Evolutionary conservation across 2,888 invertebrate species (phyloP), one percentile per base, ranked within the genome.

Genomic region (Xestoiulus laeticollis): DNA sequence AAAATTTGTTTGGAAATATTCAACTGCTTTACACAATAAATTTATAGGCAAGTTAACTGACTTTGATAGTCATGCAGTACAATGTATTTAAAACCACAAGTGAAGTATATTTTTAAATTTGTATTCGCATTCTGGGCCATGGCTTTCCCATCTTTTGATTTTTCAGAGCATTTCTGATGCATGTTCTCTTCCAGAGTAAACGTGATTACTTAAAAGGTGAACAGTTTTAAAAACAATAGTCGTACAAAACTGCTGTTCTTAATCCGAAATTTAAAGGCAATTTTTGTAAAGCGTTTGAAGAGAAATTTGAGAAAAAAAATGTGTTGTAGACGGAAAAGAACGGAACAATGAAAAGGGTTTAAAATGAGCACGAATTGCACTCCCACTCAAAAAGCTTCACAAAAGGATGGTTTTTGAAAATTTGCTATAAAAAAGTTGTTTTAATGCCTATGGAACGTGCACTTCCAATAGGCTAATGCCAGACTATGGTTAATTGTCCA

Each of bases 371-470:
- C 59, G 59, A 59, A 59, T 59, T 59, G 59, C 59, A 59, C 59
- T 59, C 59, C 59, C 59, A 59, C 59, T 59, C 59, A n/a, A 59
- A n/a, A n/a, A 59, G 59, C 59, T 59, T n/a, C 48, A 59, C 59
- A 59, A 59, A n/a, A n/a, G 59, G 59, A 59, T 59, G 59, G 12
- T 59, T 59, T 59, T 59, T 48, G 16, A 48, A 48, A 48, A 48
- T 14, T 48, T 48, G 16, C 48, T 8, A 48, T 48, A 48, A 48
- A 48, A 59, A 59, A n/a, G 19, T 59, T 19, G 19, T n/a, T 59
- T 59, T 59, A 59, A 59, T 59, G 59, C 59, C n/a, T 19, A n/a
- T 48, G 48, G 14, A 48, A 48, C 48, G 14, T 16, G 48, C 48
- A 48, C 48, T 48, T 48, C 16, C 48, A 48, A 48, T 48, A n/a